Percentiles rank a stretch among this genome's conserved stretches.
phyloP scores from a whole-genome alignment of 92 coral and sea anemone species.

The Blastomussa wellsi region DNA sequence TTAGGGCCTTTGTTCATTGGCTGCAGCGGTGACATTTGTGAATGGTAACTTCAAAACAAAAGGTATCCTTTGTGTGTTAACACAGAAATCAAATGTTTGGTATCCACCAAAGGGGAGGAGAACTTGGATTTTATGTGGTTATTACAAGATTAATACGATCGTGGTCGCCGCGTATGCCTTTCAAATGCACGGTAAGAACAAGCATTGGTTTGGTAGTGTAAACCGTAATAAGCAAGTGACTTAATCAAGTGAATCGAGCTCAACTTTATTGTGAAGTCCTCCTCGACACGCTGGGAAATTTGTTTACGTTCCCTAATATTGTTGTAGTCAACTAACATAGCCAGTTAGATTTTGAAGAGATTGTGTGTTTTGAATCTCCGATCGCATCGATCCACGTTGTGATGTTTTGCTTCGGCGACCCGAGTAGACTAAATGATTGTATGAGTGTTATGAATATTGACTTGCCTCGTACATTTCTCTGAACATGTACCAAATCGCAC shows the following conservation, averaged over 20 bases:
- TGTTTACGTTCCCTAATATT: slow-evolving; percentile 32
- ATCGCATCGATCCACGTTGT: neutral
- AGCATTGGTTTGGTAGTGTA: slow-evolving; percentile 22
- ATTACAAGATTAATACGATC: slow-evolving; percentile 49
- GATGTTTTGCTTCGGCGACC: slow-evolving; percentile 1
- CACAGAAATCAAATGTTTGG: slow-evolving; percentile 49
- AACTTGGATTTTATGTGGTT: slow-evolving; percentile 50
- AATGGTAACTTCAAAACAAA: slow-evolving; percentile 35
- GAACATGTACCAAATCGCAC: neutral
- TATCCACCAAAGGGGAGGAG: slow-evolving; percentile 42
- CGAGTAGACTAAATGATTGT: neutral
- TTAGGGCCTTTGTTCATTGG: slow-evolving; percentile 50
- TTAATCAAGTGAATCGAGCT: slow-evolving; percentile 11
- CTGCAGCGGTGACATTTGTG: slow-evolving; percentile 31
- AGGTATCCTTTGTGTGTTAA: slow-evolving; percentile 35
- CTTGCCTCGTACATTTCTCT: neutral
- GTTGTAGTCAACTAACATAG: slow-evolving; percentile 15
- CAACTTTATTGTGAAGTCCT: neutral
- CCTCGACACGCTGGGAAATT: slow-evolving; percentile 9
- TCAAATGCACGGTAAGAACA: slow-evolving; percentile 1
- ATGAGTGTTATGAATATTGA: neutral
- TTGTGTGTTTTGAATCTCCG: slow-evolving; percentile 22
- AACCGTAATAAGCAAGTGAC: neutral
- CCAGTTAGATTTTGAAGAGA: slow-evolving; percentile 7
- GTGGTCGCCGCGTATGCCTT: slow-evolving; percentile 22